These are phyloP conservation scores for Zelleria hepariella DNA, from an alignment of 2,888 invertebrate genomes.

Conservation along the genomic window DNA sequence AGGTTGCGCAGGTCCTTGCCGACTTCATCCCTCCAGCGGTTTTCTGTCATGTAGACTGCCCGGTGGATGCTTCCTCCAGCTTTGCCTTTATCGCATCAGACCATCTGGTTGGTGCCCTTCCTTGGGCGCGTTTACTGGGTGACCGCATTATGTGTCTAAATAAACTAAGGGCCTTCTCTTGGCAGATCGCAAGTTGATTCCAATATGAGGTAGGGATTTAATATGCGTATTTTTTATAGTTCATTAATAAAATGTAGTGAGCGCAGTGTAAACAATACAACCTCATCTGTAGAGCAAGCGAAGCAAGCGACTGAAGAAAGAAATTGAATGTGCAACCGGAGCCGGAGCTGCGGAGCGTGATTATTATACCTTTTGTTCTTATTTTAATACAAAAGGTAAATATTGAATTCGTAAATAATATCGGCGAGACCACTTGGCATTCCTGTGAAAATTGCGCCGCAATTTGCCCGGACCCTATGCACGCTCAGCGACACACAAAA, in stretches of 20 bases:
- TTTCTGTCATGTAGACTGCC: no score
- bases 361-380: conserved; percentile 38
- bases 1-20: no score
- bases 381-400: conserved; percentile 23
- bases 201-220: no score
- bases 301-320: conserved; percentile 26
- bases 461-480: conserved; percentile 5
- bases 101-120: no score
- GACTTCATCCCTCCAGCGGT: no score
- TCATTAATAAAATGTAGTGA: no score
- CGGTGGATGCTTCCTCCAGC: no score
- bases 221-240: no score
- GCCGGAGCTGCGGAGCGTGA: conserved; percentile 23
- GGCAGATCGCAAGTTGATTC: no score
- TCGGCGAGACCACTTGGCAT: conserved; percentile 1
- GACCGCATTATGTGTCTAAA: no score
- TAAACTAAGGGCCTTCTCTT: no score
- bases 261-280: conserved; percentile 30
- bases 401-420: conserved; percentile 12
- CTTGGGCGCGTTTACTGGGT: no score
- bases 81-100: conserved; percentile 35
- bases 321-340: conserved; percentile 52
- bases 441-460: conserved; percentile 7
- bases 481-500: neutral
- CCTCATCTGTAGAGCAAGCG: neutral